Evolutionary conservation across 2,888 invertebrate genomes (phyloP).

Genomic region (Desoria tigrina): DNA sequence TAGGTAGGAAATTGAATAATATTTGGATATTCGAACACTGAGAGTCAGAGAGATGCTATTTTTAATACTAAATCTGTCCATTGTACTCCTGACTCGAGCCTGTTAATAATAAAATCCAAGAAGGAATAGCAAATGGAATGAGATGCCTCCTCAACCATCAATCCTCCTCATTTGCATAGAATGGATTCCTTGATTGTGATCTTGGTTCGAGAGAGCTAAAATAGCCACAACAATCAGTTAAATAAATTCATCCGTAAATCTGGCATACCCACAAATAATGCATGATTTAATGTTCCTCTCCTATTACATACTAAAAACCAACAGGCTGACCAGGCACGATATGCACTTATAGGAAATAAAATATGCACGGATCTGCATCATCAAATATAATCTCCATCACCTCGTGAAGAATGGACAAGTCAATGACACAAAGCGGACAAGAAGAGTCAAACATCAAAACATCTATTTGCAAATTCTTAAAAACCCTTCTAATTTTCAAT

Average conservation of each 20-base stretch:
- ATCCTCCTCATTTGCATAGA: constrained; percentile 46
- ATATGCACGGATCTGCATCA: no score
- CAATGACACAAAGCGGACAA: no score
- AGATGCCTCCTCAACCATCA: neutral
- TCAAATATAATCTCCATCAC: no score
- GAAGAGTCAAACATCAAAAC: no score
- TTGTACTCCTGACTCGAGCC: neutral
- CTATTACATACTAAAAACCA: no score
- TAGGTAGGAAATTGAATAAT: neutral
- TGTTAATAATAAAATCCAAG: neutral
- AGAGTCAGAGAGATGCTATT: constrained; percentile 13
- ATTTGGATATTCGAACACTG: neutral
- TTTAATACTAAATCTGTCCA: constrained; percentile 29
- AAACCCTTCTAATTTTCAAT: no score
- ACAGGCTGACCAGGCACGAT: no score
- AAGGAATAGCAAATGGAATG: neutral
- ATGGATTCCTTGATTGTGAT: constrained; percentile 44
- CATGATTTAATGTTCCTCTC: no score
- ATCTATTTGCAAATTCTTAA: no score
- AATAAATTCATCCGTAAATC: constrained; percentile 9
- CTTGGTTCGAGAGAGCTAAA: constrained; percentile 7
- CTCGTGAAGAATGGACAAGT: no score
- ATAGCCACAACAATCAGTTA: constrained; percentile 11
- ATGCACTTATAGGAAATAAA: no score
- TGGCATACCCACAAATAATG: neutral